phyloP scores from a whole-genome alignment of 2,797 vertebrate species.

The Rousettus madagascariensis region DNA sequence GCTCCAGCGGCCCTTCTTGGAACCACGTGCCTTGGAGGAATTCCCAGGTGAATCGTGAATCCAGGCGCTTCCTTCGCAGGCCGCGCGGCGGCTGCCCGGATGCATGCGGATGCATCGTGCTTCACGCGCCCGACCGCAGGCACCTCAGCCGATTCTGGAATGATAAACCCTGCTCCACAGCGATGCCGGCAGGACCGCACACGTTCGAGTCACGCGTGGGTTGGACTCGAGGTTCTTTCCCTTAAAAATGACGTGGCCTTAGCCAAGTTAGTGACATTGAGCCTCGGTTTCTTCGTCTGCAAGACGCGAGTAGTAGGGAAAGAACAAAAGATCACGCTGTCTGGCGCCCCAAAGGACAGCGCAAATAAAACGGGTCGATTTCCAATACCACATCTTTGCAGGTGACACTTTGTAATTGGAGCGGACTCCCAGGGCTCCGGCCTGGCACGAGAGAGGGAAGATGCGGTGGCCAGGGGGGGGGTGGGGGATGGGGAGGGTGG shows the following conservation, averaged over 20 bases:
- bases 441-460: not conserved
- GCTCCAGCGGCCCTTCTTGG: too few species aligned
- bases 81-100: accelerated
- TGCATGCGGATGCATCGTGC: too few species aligned
- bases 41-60: not conserved
- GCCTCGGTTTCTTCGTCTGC: not conserved
- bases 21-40: not conserved
- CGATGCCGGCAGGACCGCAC: not conserved
- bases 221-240: not conserved
- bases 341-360: not conserved
- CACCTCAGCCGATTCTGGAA: not conserved
- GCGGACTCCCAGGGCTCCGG: not conserved
- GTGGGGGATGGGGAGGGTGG: too few species aligned
- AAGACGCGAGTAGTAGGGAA: not conserved
- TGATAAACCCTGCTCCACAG: not conserved
- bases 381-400: not conserved
- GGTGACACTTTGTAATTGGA: not conserved
- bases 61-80: not conserved
- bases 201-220: not conserved
- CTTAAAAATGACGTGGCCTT: not conserved
- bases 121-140: not conserved
- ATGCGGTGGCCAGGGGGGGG: too few species aligned
- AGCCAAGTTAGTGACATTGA: not conserved
- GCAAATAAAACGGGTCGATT: not conserved
- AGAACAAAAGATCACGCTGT: not conserved